phyloP scores from a whole-genome alignment of 2,113 vertebrate genomes.

The Otocyon megalotis region DNA sequence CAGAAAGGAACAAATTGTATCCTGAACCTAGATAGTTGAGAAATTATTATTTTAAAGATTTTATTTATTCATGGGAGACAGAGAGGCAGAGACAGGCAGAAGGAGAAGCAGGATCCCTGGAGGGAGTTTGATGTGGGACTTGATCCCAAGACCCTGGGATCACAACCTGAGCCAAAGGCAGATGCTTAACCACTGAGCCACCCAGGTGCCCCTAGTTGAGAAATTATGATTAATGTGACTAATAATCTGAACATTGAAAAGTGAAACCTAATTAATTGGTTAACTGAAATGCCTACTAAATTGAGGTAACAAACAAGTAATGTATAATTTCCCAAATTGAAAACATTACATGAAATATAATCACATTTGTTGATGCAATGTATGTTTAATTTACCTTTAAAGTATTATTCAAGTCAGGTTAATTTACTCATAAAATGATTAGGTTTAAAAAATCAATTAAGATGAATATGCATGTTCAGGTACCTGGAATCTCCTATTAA shows the following conservation, averaged over 20 bases:
- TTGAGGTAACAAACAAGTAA: not conserved
- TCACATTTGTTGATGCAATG: not conserved
- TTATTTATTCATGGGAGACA: too few species aligned
- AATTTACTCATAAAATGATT: constrained; percentile 23
- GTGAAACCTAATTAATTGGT: not conserved
- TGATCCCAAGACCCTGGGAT: too few species aligned
- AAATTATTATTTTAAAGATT: not conserved
- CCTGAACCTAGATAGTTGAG: not conserved
- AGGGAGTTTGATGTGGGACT: too few species aligned
- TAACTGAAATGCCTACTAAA: not conserved
- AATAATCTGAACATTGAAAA: constrained; percentile 19
- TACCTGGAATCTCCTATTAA: not conserved
- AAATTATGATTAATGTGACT: not conserved
- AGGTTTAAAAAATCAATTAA: not conserved
- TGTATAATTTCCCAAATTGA: not conserved
- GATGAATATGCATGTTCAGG: not conserved
- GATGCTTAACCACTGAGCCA: too few species aligned
- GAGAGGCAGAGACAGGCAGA: too few species aligned
- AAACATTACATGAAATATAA: not conserved
- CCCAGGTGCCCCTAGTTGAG: not conserved
- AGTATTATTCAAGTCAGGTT: not conserved
- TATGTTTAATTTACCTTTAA: not conserved
- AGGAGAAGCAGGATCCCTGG: too few species aligned
- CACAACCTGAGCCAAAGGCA: too few species aligned
- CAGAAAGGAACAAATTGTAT: not conserved